These are phyloP conservation scores for Harmothoe impar DNA, from an alignment of 2,888 invertebrate species.

Conservation along the genomic window DNA sequence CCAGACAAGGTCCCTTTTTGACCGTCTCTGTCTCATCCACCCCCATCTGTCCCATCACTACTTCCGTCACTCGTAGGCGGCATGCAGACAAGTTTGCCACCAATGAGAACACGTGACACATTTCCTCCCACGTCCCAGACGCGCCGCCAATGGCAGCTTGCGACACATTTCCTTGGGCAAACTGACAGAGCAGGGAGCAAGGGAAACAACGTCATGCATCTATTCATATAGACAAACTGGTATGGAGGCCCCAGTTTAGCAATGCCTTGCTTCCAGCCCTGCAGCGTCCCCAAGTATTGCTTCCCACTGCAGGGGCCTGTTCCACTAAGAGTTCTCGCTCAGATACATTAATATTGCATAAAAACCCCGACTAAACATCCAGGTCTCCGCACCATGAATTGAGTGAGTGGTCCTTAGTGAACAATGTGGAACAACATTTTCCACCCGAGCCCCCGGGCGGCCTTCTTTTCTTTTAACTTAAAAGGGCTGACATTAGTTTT, in stretches of 20 bases:
- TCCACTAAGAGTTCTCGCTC: too few species aligned
- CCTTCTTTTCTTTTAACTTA: too few species aligned
- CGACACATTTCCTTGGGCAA: constrained; percentile 10
- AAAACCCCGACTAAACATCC: too few species aligned
- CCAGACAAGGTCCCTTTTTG: too few species aligned
- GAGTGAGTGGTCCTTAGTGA: too few species aligned
- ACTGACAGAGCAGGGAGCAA: neutral
- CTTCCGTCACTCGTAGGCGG: neutral
- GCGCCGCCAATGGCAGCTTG: neutral
- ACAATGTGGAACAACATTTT: too few species aligned
- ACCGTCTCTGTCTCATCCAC: neutral
- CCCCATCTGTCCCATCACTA: neutral
- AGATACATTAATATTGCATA: too few species aligned
- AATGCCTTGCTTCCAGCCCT: neutral
- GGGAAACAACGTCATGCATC: constrained; percentile 12
- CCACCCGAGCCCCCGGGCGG: too few species aligned
- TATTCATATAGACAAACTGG: constrained; percentile 1
- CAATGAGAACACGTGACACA: neutral
- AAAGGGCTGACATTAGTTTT: too few species aligned
- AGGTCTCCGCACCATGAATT: too few species aligned
- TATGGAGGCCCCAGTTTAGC: neutral
- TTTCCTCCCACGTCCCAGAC: constrained; percentile 4
- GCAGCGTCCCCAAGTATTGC: neutral
- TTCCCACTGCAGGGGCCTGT: too few species aligned
- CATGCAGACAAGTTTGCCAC: neutral